Base-by-base conservation (phyloP, 1,140 invertebrate species). In the Epicauta chinensis region DNA sequence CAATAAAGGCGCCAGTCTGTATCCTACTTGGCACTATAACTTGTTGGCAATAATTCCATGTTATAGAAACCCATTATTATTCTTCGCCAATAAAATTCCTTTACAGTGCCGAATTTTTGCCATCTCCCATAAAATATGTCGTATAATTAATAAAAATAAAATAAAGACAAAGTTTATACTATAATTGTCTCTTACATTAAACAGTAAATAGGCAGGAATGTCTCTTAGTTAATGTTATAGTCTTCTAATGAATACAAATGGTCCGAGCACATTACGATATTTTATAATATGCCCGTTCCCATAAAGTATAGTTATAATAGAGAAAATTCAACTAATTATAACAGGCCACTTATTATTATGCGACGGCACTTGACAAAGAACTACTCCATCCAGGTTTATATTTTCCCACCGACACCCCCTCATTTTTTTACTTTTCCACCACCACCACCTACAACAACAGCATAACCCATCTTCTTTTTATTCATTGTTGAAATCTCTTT, bases 191-290 rank as follows among this genome's bases (percentile, higher is more conserved):
- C 50, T 57, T 53, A 51, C 50, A 23, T 53, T 46, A 48, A 45
- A 40, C 35, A 43, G 51, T 57, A 53, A 57, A 57, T 53, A 57
- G 42, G 40, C 32, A 41, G 23, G 39, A 41, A 47, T 53, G 55
- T 52, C 55, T 44, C 51, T 46, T 51, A 46, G 46, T 53, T 45
- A 53, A 36, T 48, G 51, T 57, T 57, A 57, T 53, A 39, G 45
- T 30, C 45, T 31, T 47, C 39, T 53, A 57, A 57, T 57, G 55
- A 57, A 53, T 50, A 57, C 42, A 49, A 53, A 57, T 57, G 51
- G 41, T n/a, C 40, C 13, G 32, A 48, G 55, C 43, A 45, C 41
- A 49, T 53, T 49, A 43, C 55, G 29, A 53, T 53, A 53, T 53
- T 53, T 53, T 48, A 53, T 35, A 37, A 53, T 48, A 48, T 16